Evolutionary conservation across 2,797 vertebrate genomes (phyloP), one percentile per base, ranked within the genome.

Genomic region (Pseudomugil tenellus): DNA sequence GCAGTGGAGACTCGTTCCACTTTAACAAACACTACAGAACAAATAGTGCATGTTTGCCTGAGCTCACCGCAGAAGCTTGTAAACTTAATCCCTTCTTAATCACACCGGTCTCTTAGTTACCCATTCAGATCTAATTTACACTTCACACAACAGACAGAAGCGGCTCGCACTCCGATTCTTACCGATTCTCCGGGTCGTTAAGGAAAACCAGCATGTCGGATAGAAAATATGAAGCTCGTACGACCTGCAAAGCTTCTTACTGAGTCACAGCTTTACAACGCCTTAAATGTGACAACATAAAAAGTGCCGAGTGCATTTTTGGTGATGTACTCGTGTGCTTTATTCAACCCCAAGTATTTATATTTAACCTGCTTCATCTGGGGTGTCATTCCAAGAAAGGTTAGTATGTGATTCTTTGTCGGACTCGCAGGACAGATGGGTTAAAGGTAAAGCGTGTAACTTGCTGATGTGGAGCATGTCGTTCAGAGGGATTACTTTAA

Each of bases 51-150:
- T 49, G 14, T 41, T 25, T 55, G 56, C 16, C 25, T 59, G 43
- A 26, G 8, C 14, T 43, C 43, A 13, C 62, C 23, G 49, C 31
- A 7, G 63, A 19, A 53, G 54, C 63, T 25, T 32, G 52, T 66
- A 63, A 74, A 54, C 51, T 58, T 74, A 85, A 83, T 85, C 81
- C 74, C 16, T 46, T 59, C 32, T 67, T 72, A 79, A 82, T 53
- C 51, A 49, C 43, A 28, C 1, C 9, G 21, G 58, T 84, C 67
- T 65, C 49, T 52, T 61, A 62, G 72, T 62, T 77, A 84, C 78
- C 39, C 56, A 11, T 63, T 84, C 41, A 81, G 58, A 72, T 58
- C 67, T 67, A 77, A 76, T 84, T 87, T 72, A 81, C 69, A 39
- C 41, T 29, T 58, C 41, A 49, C 14, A 5, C 51, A 55, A 21